Evolutionary conservation across 2,797 vertebrate species (phyloP), one percentile per base, ranked within the genome.

Genomic region (Hyperoplus immaculatus): DNA sequence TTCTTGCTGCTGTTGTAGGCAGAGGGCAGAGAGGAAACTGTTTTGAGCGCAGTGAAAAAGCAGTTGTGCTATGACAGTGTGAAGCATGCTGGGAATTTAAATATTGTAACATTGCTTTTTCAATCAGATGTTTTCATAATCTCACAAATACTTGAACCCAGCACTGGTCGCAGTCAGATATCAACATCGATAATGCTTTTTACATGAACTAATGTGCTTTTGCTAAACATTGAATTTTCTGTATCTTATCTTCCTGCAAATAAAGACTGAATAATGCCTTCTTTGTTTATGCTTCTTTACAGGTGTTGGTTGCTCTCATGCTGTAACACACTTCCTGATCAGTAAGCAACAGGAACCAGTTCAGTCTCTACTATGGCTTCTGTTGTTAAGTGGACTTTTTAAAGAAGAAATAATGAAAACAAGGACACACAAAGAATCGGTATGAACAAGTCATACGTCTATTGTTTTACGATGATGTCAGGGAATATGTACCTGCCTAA

Each of bases 391-490:
- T 95, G 94, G 94, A 91, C 45, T 11, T 77, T 78, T 74, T 93
- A 90, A 90, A 88, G 91, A 86, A 88, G 89, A 87, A 83, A 92
- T 80, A 85, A 96, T 96, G 95, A 96, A 96, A 94, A 96, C 95
- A 70, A 88, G 95, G 93, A 96, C 95, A 56, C 95, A 96, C 92
- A 96, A 95, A 94, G 95, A 96, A 93, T 94, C 94, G 94, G 95
- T 96, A 94, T 84, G 93, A 86, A 68, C 64, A 61, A 86, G 67
- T 69, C 64, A 41, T 75, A 12, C 10, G 12, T 72, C 46, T 74
- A 16, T 71, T 79, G 29, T 80, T 67, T 66, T 6, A 67, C 62
- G 78, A 8, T 58, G 18, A 59, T 80, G 45, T 74, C 69, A 73
- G 58, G 45, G 46, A 70, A 61, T 77, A 61, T 75, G 36, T 82